Conservation (phyloP, 1,140 invertebrate species). For the Drosophila malerkotliana region DNA sequence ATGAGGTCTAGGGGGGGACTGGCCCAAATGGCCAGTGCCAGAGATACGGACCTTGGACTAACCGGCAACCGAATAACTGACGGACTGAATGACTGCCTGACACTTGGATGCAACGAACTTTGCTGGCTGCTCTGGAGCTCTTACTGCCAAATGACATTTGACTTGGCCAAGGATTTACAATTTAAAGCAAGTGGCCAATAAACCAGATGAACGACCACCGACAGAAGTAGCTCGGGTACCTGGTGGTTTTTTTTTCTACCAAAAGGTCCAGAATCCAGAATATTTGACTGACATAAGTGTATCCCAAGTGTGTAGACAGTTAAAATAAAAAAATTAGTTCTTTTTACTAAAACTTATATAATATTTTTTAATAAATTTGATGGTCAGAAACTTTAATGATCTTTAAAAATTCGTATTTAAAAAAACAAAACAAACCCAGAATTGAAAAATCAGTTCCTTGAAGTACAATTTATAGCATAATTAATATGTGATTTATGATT, state of each 20-base stretch:
- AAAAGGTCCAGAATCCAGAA: conserved; percentile 33
- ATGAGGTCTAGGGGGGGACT: background rate
- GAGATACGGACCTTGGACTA: conserved; percentile 26
- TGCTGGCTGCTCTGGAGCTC: conserved; percentile 48
- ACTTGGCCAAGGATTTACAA: conserved; percentile 79
- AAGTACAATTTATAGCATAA: too few relatives aligned
- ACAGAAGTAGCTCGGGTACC: conserved; percentile 29
- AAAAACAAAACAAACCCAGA: too few relatives aligned
- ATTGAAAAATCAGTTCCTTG: too few relatives aligned
- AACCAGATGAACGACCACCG: conserved; percentile 76
- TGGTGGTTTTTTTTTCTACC: conserved; percentile 13
- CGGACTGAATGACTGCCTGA: conserved; percentile 9
- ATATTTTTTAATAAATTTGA: too few relatives aligned
- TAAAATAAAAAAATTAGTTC: background rate
- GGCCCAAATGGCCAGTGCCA: conserved; percentile 18
- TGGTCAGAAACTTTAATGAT: too few relatives aligned
- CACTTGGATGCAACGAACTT: conserved; percentile 40
- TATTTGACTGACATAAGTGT: conserved; percentile 53
- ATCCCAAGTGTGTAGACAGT: conserved; percentile 24
- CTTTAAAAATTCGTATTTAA: too few relatives aligned
- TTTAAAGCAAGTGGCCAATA: conserved; percentile 82
- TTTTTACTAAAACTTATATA: background rate
- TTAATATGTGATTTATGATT: background rate
- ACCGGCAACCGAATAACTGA: conserved; percentile 5
- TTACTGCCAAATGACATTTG: conserved; percentile 78